phyloP scores from a whole-genome alignment of 2,888 invertebrate species.

The Morpho deidamia region DNA sequence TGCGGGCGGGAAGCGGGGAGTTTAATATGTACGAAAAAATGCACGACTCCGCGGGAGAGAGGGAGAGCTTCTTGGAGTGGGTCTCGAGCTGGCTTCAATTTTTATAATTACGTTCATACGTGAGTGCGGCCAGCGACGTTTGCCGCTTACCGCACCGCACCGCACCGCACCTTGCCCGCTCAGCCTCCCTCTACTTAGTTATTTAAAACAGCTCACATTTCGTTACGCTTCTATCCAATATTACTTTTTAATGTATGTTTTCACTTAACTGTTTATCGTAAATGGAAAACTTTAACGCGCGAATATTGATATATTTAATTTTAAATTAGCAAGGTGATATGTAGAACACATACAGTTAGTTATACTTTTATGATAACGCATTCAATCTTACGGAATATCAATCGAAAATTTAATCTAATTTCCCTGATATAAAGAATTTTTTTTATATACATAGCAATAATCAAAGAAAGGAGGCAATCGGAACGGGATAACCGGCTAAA shows the following conservation, averaged over 20 bases:
- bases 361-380: too few species aligned
- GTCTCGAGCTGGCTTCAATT: constrained; percentile 73
- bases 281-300: too few species aligned
- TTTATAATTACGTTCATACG: constrained; percentile 80
- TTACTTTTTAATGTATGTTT: background rate
- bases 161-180: constrained; percentile 32
- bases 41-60: constrained; percentile 72
- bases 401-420: constrained; percentile 2
- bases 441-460: constrained; percentile 73
- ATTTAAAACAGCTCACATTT: constrained; percentile 52
- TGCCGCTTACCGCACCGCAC: constrained; percentile 21
- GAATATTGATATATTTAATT: too few species aligned
- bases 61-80: constrained; percentile 44
- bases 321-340: too few species aligned
- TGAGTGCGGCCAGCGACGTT: constrained; percentile 56
- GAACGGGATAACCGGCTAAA: constrained; percentile 74
- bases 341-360: too few species aligned
- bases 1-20: constrained; percentile 55
- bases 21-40: constrained; percentile 79
- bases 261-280: background rate
- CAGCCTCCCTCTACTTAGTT: constrained; percentile 41
- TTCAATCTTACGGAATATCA: background rate
- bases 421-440: constrained; percentile 55
- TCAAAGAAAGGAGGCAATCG: constrained; percentile 73
- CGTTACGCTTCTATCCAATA: background rate